Evolutionary conservation across 2,888 invertebrate genomes (phyloP).

Genomic region (Trichogramma dendrolimi): DNA sequence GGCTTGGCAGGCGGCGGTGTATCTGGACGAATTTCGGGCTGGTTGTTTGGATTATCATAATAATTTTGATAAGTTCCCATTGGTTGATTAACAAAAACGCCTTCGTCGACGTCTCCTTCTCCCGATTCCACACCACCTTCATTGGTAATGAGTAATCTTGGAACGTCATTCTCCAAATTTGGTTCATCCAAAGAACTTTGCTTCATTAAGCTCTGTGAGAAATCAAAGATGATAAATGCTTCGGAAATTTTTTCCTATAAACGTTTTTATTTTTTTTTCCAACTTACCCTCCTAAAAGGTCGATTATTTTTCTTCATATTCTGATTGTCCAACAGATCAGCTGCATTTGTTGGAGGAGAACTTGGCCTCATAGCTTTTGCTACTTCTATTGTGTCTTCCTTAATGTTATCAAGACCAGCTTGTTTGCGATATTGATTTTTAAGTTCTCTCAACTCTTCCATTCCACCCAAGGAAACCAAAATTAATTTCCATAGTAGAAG

Average conservation of each 20-base stretch:
- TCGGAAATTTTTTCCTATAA: slow-evolving; percentile 7
- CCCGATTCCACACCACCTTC: slow-evolving; percentile 54
- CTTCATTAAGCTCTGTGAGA: slow-evolving; percentile 70
- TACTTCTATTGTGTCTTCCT: slow-evolving; percentile 94
- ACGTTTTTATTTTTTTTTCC: slow-evolving; percentile 10
- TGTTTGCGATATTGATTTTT: slow-evolving; percentile 70
- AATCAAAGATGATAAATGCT: slow-evolving; percentile 1
- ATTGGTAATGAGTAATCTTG: slow-evolving; percentile 54
- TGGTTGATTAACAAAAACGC: slow-evolving; percentile 45
- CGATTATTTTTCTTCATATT: slow-evolving; percentile 68
- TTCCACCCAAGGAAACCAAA: slow-evolving; percentile 87
- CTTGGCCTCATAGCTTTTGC: slow-evolving; percentile 90
- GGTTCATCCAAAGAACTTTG: slow-evolving; percentile 87
- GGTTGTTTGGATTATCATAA: slow-evolving; percentile 50
- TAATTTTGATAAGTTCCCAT: slow-evolving; percentile 36
- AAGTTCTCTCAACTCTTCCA: slow-evolving; percentile 72
- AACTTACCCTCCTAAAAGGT: slow-evolving; percentile 63
- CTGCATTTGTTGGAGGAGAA: slow-evolving; percentile 89
- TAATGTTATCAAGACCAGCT: slow-evolving; percentile 69
- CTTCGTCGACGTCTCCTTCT: slow-evolving; percentile 59
- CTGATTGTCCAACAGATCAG: slow-evolving; percentile 82
- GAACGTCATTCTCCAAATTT: slow-evolving; percentile 46
- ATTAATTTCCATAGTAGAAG: slow-evolving; percentile 93
- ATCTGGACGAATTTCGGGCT: slow-evolving; percentile 52
- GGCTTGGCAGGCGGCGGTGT: slow-evolving; percentile 51